phyloP scores from a whole-genome alignment of 2,113 vertebrate genomes.

The Kryptolebias marmoratus region DNA sequence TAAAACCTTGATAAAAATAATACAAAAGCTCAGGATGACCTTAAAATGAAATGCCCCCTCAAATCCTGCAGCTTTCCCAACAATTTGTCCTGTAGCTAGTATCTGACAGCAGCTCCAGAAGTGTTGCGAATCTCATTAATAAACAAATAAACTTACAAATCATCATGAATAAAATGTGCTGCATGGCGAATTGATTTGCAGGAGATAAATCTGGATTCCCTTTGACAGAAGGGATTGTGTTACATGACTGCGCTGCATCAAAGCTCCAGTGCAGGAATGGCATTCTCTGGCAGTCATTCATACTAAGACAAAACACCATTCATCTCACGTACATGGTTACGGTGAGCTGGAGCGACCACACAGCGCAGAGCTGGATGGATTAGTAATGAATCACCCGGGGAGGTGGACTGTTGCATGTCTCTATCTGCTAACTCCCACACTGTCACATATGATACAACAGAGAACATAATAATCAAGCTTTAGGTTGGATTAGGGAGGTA shows the following conservation, averaged over 20 bases:
- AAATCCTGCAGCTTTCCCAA: slow-evolving; percentile 41
- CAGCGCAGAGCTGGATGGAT: slow-evolving; percentile 68
- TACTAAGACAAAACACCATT: slow-evolving; percentile 73
- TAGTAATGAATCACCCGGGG: slow-evolving; percentile 73
- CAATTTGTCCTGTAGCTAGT: slow-evolving; percentile 53
- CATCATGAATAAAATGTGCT: slow-evolving; percentile 54
- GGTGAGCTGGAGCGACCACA: slow-evolving; percentile 73
- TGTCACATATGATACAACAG: slow-evolving; percentile 52
- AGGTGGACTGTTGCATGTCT: slow-evolving; percentile 75
- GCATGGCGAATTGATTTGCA: slow-evolving; percentile 59
- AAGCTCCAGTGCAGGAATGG: slow-evolving; percentile 59
- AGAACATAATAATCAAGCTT: slow-evolving; percentile 38
- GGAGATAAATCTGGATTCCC: slow-evolving; percentile 57
- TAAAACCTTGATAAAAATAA: slow-evolving; percentile 28
- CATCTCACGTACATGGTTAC: slow-evolving; percentile 75
- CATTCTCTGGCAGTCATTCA: slow-evolving; percentile 71
- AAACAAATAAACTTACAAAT: slow-evolving; percentile 38
- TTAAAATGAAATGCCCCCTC: slow-evolving; percentile 43
- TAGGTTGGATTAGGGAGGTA: slow-evolving; percentile 1
- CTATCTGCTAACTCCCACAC: slow-evolving; percentile 67
- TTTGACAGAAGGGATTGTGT: slow-evolving; percentile 38
- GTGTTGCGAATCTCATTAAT: slow-evolving; percentile 43
- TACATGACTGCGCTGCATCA: slow-evolving; percentile 58
- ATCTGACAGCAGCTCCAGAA: slow-evolving; percentile 34
- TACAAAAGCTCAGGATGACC: slow-evolving; percentile 43